A percentile compares a stretch with the other conserved stretches of the same genome.
These are phyloP conservation scores for Drosophila novamexicana DNA, from an alignment of 1,140 invertebrate species.

Conservation along the genomic window DNA sequence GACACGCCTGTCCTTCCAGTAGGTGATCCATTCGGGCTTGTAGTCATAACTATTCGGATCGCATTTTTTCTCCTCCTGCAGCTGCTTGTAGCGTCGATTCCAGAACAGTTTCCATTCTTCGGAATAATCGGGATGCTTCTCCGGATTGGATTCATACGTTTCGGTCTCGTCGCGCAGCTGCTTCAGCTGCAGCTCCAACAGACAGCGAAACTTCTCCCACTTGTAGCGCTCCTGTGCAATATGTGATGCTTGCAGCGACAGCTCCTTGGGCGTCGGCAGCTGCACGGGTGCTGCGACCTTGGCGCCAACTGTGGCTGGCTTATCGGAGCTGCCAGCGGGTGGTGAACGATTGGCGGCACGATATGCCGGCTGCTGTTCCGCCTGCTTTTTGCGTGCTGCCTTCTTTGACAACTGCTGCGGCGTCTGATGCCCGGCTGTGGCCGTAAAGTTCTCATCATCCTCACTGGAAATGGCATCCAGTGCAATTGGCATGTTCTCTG, in stretches of 20 bases:
- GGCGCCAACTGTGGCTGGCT: neutral
- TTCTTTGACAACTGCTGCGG: conserved; percentile 2
- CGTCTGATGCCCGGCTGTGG: neutral
- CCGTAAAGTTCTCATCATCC: conserved; percentile 56
- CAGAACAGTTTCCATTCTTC: conserved; percentile 95
- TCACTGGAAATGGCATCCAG: conserved; percentile 82
- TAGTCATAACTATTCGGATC: conserved; percentile 92
- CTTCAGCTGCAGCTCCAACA: conserved; percentile 80
- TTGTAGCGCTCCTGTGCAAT: conserved; percentile 85
- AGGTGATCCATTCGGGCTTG: conserved; percentile 93
- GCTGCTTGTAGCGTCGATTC: conserved; percentile 92
- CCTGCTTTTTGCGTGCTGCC: conserved; percentile 19
- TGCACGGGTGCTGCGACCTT: neutral
- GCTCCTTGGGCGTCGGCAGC: conserved; percentile 77
- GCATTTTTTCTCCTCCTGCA: conserved; percentile 90
- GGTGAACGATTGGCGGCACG: conserved; percentile 65
- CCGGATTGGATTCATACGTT: conserved; percentile 92
- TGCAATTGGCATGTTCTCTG: conserved; percentile 38
- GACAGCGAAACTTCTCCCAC: conserved; percentile 86
- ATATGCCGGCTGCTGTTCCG: conserved; percentile 51
- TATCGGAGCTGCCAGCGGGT: conserved; percentile 14
- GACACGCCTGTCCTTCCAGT: conserved; percentile 92
- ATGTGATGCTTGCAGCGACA: conserved; percentile 71
- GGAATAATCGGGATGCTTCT: conserved; percentile 93
- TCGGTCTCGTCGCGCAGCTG: conserved; percentile 87